Percentiles rank a stretch among this genome's conserved stretches.
Conservation (phyloP, 2,888 invertebrate genomes). For the Meteorus colon region DNA sequence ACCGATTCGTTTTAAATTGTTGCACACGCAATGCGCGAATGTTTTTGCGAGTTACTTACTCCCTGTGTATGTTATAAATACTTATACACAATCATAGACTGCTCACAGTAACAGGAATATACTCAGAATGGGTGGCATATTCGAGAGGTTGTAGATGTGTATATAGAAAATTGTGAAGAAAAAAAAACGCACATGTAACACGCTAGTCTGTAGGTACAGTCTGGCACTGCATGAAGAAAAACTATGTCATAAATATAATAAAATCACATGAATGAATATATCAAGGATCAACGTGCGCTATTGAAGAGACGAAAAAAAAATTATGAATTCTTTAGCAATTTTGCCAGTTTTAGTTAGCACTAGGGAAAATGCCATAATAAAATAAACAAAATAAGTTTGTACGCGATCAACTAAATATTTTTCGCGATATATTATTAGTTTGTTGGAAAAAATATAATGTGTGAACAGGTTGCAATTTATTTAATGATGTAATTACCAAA, state of each 20-base stretch:
- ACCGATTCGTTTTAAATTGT: constrained; percentile 43
- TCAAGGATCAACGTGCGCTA: too few species aligned
- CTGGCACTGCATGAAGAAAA: not conserved
- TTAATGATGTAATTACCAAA: too few species aligned
- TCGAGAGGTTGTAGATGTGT: not conserved
- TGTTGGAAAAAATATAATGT: too few species aligned
- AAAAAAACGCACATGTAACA: constrained; percentile 13
- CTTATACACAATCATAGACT: not conserved
- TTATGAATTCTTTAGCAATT: too few species aligned
- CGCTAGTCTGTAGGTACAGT: not conserved
- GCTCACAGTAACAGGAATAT: constrained; percentile 7
- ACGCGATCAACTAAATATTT: too few species aligned
- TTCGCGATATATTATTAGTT: too few species aligned
- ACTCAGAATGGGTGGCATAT: not conserved
- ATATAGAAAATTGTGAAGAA: not conserved
- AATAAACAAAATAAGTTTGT: too few species aligned
- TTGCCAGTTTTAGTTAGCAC: too few species aligned
- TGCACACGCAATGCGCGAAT: constrained; percentile 44
- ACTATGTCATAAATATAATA: not conserved
- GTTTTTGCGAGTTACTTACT: constrained; percentile 22
- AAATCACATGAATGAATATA: not conserved
- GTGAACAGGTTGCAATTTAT: too few species aligned
- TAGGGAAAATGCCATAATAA: too few species aligned
- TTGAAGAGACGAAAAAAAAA: too few species aligned
- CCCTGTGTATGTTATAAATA: not conserved